phyloP scores from a whole-genome alignment of 1,140 invertebrate genomes.

The Cotesia glomerata region DNA sequence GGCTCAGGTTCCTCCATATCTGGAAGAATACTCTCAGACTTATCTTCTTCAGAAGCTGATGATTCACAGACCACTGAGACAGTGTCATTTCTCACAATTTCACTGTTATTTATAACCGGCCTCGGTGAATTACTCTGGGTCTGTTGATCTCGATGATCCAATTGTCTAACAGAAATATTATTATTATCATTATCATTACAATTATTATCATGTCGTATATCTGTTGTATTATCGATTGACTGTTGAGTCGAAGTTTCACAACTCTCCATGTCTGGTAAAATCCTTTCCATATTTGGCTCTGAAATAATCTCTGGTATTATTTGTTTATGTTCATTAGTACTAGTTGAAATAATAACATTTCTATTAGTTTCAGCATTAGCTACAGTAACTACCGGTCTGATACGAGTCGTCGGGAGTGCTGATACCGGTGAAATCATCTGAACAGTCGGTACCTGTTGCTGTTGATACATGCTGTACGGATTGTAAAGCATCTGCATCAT shows the following conservation, averaged over 20 bases:
- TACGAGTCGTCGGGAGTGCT: conserved; percentile 54
- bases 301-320: conserved; percentile 45
- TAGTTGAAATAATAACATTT: conserved; percentile 41
- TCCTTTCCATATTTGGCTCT: conserved; percentile 41
- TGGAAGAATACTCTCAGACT: conserved; percentile 47
- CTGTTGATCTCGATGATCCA: conserved; percentile 42
- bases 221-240: conserved; percentile 19
- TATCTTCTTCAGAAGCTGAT: conserved; percentile 32
- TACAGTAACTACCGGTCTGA: conserved; percentile 43
- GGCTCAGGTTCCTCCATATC: conserved; percentile 43
- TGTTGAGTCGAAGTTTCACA: conserved; percentile 32
- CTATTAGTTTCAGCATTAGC: conserved; percentile 38
- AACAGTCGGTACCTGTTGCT: conserved; percentile 64
- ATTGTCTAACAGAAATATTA: conserved; percentile 21
- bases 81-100: conserved; percentile 10
- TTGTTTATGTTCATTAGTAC: conserved; percentile 43
- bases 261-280: conserved; percentile 47
- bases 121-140: conserved; percentile 28
- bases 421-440: conserved; percentile 65
- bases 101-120: conserved; percentile 11
- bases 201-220: conserved; percentile 23
- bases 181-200: conserved; percentile 7
- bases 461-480: conserved; percentile 65
- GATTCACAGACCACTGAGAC: conserved; percentile 7
- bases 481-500: conserved; percentile 66